phyloP scores from a whole-genome alignment of 2,113 vertebrate genomes.

The Albula goreensis region DNA sequence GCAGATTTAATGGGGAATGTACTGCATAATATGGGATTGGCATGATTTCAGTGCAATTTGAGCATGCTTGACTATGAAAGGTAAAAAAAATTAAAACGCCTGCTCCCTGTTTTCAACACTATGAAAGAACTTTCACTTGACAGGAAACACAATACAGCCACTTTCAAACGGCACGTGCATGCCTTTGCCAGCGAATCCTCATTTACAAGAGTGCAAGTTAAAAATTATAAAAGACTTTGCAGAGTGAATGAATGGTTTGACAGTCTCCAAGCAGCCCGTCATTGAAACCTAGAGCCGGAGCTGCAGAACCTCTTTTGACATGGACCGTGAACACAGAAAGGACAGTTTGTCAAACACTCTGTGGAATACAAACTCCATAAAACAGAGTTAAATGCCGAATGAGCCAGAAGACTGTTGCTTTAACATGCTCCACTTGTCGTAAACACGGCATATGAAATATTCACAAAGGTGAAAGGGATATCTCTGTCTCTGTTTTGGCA shows the following conservation, averaged over 20 bases:
- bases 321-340: background rate
- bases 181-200: background rate
- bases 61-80: no score
- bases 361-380: background rate
- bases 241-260: background rate
- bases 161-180: background rate
- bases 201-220: background rate
- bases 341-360: background rate
- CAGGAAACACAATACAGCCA: background rate
- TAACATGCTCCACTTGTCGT: background rate
- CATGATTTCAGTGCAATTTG: no score
- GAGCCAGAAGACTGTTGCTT: background rate
- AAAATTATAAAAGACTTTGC: background rate
- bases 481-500: constrained; percentile 23
- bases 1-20: no score
- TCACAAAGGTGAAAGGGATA: background rate
- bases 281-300: background rate
- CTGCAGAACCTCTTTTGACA: background rate
- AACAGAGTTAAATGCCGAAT: background rate
- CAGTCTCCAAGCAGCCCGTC: background rate
- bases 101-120: no score
- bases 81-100: no score
- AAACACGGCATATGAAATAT: background rate
- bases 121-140: background rate
- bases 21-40: no score